Evolutionary conservation across 1,140 invertebrate species (phyloP).

Genomic region (Leptestheria dahalacensis): DNA sequence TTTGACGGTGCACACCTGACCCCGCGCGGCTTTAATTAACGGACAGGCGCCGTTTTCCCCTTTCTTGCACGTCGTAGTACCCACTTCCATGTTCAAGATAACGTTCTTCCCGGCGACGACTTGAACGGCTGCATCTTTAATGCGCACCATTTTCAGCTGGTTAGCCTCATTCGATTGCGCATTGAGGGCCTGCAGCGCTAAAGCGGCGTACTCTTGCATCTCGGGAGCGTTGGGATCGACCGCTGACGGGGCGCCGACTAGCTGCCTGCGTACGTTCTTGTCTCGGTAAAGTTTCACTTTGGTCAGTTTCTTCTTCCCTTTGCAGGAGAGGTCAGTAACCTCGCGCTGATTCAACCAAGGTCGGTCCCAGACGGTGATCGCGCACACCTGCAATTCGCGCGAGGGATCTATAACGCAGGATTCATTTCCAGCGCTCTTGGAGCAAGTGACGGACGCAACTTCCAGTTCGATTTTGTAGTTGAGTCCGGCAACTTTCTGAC

Average conservation of each 20-base stretch:
- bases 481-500: not conserved
- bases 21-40: not conserved
- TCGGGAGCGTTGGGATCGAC: not conserved
- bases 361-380: slow-evolving; percentile 4
- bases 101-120: not conserved
- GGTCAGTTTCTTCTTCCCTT: not conserved
- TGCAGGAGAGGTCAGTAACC: slow-evolving; percentile 4
- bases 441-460: not conserved
- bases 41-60: not conserved
- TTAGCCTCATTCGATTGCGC: slow-evolving; percentile 1
- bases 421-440: not conserved
- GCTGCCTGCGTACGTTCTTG: not conserved
- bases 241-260: not conserved
- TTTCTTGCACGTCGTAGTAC: not conserved
- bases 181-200: slow-evolving; percentile 11
- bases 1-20: slow-evolving; percentile 35
- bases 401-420: not conserved
- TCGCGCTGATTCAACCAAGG: slow-evolving; percentile 12
- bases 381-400: not conserved
- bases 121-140: slow-evolving; percentile 5
- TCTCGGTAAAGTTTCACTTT: not conserved
- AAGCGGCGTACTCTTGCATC: slow-evolving; percentile 8
- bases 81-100: not conserved
- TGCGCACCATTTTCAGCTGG: not conserved
- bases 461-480: slow-evolving; percentile 5